These are phyloP conservation scores for Tipula vernalis DNA, from an alignment of 2,888 invertebrate genomes.

Conservation along the genomic window DNA sequence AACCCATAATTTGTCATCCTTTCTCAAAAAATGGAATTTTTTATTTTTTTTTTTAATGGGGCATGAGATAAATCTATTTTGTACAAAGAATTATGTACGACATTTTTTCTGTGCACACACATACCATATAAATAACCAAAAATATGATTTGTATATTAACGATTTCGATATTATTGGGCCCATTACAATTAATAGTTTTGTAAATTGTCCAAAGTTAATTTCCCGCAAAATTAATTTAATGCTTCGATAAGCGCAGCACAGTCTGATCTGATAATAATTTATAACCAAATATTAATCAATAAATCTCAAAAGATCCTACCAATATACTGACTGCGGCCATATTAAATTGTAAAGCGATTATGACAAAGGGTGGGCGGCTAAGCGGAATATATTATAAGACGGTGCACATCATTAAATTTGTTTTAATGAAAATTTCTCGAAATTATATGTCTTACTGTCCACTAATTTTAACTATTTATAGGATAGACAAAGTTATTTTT, in stretches of 20 bases:
- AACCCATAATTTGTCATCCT: not conserved
- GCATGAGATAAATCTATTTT: not conserved
- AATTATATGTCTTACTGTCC: not conserved
- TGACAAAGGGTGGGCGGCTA: too few relatives aligned
- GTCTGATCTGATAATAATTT: not conserved
- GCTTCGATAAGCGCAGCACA: not conserved
- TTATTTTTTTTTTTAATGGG: not conserved
- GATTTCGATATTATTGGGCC: not conserved
- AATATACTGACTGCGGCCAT: too few relatives aligned
- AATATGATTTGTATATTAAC: not conserved
- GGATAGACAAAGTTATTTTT: not conserved
- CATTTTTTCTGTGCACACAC: not conserved
- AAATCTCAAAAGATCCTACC: not conserved
- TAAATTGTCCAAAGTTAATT: not conserved
- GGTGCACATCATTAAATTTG: not conserved
- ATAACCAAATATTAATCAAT: not conserved
- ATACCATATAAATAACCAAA: not conserved
- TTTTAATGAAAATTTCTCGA: not conserved
- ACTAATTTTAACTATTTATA: not conserved
- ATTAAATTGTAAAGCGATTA: too few relatives aligned
- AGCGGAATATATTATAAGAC: not conserved
- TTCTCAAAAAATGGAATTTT: not conserved
- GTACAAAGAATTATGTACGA: not conserved
- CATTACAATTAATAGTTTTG: not conserved
- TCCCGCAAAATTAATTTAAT: not conserved